phyloP scores from a whole-genome alignment of 2,113 vertebrate genomes.

The Urocitellus parryii region DNA sequence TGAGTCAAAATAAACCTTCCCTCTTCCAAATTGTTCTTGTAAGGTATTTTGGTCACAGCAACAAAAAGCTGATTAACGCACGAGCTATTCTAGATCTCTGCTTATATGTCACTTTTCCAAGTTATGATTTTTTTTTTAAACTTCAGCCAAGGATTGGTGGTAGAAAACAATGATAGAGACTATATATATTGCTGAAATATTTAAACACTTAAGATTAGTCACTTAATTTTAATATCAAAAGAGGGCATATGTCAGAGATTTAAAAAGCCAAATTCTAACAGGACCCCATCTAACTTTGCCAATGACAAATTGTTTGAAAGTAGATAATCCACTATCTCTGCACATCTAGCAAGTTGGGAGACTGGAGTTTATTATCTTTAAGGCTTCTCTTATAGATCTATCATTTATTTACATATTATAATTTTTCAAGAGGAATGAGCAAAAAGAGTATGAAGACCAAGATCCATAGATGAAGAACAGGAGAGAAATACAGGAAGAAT shows the following conservation, averaged over 20 bases:
- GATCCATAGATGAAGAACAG: not conserved
- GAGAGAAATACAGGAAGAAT: not conserved
- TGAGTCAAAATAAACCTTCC: too few species aligned
- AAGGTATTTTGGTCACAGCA: not conserved
- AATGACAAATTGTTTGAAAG: not conserved
- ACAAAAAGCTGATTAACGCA: not conserved
- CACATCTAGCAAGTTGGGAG: not conserved
- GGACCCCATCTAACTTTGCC: not conserved
- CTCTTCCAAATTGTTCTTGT: too few species aligned
- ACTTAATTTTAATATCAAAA: constrained; percentile 4
- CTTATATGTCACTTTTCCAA: constrained; percentile 53
- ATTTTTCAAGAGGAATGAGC: constrained; percentile 16
- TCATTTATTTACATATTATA: not conserved
- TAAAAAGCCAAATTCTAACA: constrained; percentile 45
- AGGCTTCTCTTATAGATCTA: not conserved
- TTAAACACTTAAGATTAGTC: not conserved
- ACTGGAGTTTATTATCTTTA: not conserved
- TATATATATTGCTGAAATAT: not conserved
- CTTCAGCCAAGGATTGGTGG: not conserved
- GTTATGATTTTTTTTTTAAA: not conserved
- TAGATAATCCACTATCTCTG: not conserved
- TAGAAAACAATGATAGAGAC: not conserved
- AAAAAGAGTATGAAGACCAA: not conserved
- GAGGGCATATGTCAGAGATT: not conserved
- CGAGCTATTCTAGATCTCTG: constrained; percentile 14